These are phyloP conservation scores for Bubo scandiacus DNA, from an alignment of 2,113 vertebrate genomes.

Conservation along the genomic window DNA sequence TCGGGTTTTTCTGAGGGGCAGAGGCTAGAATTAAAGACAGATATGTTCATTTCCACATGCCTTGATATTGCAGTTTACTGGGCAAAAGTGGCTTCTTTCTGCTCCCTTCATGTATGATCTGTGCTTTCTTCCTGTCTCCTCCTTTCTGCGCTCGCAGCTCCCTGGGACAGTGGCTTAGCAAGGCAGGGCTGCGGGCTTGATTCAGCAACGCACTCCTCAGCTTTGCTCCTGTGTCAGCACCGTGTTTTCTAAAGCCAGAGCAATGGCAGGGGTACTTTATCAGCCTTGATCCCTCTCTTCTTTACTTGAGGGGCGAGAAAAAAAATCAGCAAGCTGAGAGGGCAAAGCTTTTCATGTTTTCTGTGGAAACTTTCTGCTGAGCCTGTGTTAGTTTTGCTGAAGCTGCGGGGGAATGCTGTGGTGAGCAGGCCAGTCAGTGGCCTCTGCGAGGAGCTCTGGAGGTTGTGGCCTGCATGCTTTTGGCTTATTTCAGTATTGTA, in stretches of 20 bases:
- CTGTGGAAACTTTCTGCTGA: neutral
- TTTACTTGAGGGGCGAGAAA: neutral
- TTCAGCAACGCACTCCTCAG: neutral
- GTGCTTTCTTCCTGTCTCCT: neutral
- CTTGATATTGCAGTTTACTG: neutral
- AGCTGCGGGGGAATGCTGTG: neutral
- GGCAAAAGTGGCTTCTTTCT: neutral
- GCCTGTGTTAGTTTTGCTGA: neutral
- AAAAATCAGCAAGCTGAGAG: neutral
- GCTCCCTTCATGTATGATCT: rapidly evolving
- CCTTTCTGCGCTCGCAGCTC: neutral
- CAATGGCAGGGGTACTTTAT: neutral
- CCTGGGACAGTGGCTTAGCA: neutral
- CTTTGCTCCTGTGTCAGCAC: neutral
- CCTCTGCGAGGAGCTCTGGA: neutral
- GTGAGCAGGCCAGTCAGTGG: neutral
- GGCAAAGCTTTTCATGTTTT: neutral
- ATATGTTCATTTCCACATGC: neutral
- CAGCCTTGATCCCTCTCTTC: neutral
- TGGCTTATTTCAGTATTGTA: neutral
- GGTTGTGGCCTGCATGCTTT: neutral
- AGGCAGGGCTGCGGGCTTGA: neutral
- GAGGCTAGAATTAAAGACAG: neutral
- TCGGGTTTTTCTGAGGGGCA: neutral
- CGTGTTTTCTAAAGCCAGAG: neutral